Evolutionary conservation across 2,797 vertebrate species (phyloP).

Genomic region (Acrocephalus scirpaceus): DNA sequence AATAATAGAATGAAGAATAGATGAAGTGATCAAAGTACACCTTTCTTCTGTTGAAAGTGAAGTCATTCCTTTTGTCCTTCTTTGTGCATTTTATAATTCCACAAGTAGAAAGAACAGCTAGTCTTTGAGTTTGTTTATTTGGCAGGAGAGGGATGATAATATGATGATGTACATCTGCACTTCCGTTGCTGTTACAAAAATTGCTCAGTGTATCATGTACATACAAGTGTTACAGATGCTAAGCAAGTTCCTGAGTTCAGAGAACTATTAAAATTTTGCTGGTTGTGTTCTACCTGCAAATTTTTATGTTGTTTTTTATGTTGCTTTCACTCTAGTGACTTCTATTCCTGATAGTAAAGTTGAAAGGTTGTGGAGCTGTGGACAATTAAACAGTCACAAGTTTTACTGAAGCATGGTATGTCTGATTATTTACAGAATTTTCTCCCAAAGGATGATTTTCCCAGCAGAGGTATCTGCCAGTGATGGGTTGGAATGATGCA

Average conservation of each 20-base stretch:
- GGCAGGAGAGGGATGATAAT: not conserved
- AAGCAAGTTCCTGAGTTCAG: not conserved
- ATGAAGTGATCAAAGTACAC: not conserved
- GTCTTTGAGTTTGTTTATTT: not conserved
- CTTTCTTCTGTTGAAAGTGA: not conserved
- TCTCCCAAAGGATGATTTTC: not conserved
- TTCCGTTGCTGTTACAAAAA: not conserved
- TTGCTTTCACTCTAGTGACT: not conserved
- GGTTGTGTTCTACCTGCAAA: not conserved
- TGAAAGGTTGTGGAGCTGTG: not conserved
- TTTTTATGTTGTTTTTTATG: not conserved
- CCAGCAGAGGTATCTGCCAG: not conserved
- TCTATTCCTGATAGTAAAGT: not conserved
- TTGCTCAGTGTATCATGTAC: accelerated
- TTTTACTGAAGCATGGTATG: not conserved
- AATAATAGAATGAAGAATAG: not conserved
- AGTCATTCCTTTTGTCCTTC: not conserved
- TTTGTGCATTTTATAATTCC: not conserved
- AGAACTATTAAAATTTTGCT: not conserved
- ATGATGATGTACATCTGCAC: not conserved
- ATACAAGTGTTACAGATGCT: not conserved
- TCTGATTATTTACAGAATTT: not conserved
- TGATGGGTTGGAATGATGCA: not conserved
- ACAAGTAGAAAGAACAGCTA: not conserved
- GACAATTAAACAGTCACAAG: not conserved